A percentile compares a stretch with the other conserved stretches of the same genome.
Conservation (phyloP, 2,888 invertebrate genomes). For the Monoplex corrugatus region DNA sequence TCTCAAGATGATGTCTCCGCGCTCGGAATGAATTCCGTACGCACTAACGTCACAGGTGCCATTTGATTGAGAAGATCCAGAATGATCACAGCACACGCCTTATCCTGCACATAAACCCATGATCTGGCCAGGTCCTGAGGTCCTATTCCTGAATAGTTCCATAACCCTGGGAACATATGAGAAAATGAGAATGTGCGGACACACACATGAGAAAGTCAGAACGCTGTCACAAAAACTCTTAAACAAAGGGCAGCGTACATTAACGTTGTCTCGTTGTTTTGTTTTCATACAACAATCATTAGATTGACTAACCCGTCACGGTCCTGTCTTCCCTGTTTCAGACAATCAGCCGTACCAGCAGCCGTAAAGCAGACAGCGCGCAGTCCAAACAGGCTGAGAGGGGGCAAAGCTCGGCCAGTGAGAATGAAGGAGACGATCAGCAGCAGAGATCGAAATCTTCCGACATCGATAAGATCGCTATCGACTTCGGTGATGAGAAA, state of each 20-base stretch:
- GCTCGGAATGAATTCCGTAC: too few species aligned
- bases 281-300: neutral
- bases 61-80: too few species aligned
- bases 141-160: neutral
- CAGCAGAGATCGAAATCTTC: slow-evolving; percentile 53
- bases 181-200: neutral
- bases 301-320: neutral
- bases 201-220: neutral
- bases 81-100: too few species aligned
- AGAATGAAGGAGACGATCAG: slow-evolving; percentile 66
- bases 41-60: too few species aligned
- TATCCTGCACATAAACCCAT: too few species aligned
- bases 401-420: slow-evolving; percentile 68
- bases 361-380: slow-evolving; percentile 66
- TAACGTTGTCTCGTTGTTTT: neutral
- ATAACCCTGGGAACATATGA: neutral
- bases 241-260: neutral
- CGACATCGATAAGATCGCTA: slow-evolving; percentile 65
- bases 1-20: too few species aligned
- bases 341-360: slow-evolving; percentile 73
- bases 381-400: slow-evolving; percentile 60
- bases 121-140: neutral
- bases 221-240: neutral
- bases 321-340: slow-evolving; percentile 56
- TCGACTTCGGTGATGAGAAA: slow-evolving; percentile 74